These are phyloP conservation scores for Alosa sapidissima DNA, from an alignment of 2,797 vertebrate species.

Conservation along the genomic window DNA sequence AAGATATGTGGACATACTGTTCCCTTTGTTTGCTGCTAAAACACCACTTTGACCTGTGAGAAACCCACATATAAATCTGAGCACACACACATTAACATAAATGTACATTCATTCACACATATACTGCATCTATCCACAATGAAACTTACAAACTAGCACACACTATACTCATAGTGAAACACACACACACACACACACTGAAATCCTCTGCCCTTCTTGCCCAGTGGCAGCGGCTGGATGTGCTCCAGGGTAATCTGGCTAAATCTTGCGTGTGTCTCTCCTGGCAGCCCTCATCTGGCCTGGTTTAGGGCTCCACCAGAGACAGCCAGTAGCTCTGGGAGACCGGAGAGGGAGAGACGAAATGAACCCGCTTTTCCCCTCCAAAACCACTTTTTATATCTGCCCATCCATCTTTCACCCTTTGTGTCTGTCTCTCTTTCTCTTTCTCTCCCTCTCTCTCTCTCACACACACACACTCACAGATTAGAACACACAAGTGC, in stretches of 20 bases:
- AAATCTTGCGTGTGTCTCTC: not conserved
- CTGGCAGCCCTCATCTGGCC: not conserved
- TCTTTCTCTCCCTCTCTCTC: not conserved
- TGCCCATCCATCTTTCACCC: not conserved
- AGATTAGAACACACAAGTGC: not conserved
- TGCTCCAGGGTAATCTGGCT: not conserved
- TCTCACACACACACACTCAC: not conserved
- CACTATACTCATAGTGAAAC: not conserved
- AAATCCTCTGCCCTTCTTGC: not conserved
- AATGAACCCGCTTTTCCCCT: not conserved
- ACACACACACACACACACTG: not conserved
- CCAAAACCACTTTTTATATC: not conserved
- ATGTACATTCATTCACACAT: not conserved
- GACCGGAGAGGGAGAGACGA: not conserved
- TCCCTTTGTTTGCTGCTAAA: not conserved
- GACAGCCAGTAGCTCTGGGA: not conserved
- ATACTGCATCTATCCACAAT: not conserved
- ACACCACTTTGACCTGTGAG: not conserved
- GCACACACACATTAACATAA: not conserved
- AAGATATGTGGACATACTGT: not conserved
- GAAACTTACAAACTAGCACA: not conserved
- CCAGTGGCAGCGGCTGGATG: not conserved
- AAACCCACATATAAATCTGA: not conserved
- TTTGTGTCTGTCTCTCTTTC: conserved; percentile 28
- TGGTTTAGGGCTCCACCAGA: not conserved